Conservation (phyloP, 2,888 invertebrate species). For the Drosophila macrospina region DNA sequence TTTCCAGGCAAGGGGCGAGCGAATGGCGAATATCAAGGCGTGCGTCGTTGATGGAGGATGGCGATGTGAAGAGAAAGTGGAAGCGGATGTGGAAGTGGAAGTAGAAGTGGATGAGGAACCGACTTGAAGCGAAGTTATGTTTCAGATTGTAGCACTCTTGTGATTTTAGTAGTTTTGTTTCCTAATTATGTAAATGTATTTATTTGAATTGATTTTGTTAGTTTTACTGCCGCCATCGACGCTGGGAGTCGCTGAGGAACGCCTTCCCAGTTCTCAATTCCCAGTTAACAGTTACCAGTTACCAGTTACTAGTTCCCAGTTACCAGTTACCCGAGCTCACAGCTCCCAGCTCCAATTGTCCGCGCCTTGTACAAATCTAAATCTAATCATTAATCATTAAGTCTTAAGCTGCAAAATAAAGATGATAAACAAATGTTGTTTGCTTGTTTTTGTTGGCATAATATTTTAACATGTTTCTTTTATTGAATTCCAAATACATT, state of each 20-base stretch:
- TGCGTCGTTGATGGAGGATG: slow-evolving; percentile 65
- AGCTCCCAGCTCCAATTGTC: slow-evolving; percentile 27
- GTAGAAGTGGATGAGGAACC: not conserved
- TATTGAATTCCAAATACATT: slow-evolving; percentile 80
- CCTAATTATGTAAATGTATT: slow-evolving; percentile 65
- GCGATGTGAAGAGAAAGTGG: not conserved
- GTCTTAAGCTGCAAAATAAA: slow-evolving; percentile 64
- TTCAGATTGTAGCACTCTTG: slow-evolving; percentile 64
- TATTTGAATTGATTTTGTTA: slow-evolving; percentile 60
- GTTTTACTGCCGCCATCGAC: slow-evolving; percentile 66
- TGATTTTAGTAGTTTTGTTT: slow-evolving; percentile 79
- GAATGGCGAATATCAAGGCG: slow-evolving; percentile 83
- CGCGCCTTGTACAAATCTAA: slow-evolving; percentile 72
- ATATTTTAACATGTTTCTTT: slow-evolving; percentile 77
- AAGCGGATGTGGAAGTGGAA: not conserved
- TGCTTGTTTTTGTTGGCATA: slow-evolving; percentile 56
- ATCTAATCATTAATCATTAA: slow-evolving; percentile 78
- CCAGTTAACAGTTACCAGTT: not conserved
- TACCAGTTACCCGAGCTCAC: slow-evolving; percentile 1
- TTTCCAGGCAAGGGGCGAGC: slow-evolving; percentile 88
- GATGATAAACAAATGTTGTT: too few species aligned
- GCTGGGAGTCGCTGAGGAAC: slow-evolving; percentile 24
- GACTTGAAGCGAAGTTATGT: slow-evolving; percentile 14
- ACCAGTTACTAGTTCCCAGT: not conserved
- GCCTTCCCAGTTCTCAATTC: too few species aligned